A percentile compares a stretch with the other conserved stretches of the same genome.
These are phyloP conservation scores for Lasius fuliginosus DNA, from an alignment of 2,888 invertebrate genomes.

Conservation along the genomic window DNA sequence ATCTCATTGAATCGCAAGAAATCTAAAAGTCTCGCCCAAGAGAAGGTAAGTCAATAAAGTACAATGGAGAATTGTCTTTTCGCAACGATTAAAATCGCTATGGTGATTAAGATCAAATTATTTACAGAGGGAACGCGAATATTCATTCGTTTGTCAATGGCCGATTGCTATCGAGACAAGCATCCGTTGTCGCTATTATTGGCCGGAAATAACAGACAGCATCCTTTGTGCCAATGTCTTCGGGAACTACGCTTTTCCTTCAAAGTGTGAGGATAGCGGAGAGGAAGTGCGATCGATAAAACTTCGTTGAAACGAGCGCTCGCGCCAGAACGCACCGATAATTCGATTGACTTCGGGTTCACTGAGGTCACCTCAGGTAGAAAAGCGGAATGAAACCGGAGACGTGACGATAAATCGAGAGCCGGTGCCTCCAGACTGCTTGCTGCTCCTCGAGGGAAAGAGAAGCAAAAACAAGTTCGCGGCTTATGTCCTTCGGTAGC, in stretches of 20 bases:
- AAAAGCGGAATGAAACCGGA: conserved; percentile 59
- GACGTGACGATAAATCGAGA: conserved; percentile 70
- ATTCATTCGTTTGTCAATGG: conserved; percentile 38
- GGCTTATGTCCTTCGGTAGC: conserved; percentile 7
- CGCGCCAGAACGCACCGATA: conserved; percentile 74
- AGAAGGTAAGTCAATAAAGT: background rate
- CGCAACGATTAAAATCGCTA: background rate
- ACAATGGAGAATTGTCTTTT: background rate
- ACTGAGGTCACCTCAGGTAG: conserved; percentile 64
- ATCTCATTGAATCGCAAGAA: background rate
- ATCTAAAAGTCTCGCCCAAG: background rate
- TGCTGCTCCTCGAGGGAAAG: conserved; percentile 44
- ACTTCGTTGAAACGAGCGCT: conserved; percentile 68
- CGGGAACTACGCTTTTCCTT: conserved; percentile 55
- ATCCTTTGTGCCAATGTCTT: conserved; percentile 29
- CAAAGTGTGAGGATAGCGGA: conserved; percentile 60
- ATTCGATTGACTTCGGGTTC: conserved; percentile 73
- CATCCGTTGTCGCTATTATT: conserved; percentile 46
- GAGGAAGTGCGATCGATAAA: conserved; percentile 73
- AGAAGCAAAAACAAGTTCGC: conserved; percentile 53
- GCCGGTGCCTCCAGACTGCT: conserved; percentile 54
- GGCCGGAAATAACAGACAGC: conserved; percentile 50
- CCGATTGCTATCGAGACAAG: conserved; percentile 41
- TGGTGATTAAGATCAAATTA: background rate
- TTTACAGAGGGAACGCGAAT: conserved; percentile 8